Evolutionary conservation across 1,140 invertebrate species (phyloP), one percentile per base, ranked within the genome.

Genomic region (Aricia agestis): DNA sequence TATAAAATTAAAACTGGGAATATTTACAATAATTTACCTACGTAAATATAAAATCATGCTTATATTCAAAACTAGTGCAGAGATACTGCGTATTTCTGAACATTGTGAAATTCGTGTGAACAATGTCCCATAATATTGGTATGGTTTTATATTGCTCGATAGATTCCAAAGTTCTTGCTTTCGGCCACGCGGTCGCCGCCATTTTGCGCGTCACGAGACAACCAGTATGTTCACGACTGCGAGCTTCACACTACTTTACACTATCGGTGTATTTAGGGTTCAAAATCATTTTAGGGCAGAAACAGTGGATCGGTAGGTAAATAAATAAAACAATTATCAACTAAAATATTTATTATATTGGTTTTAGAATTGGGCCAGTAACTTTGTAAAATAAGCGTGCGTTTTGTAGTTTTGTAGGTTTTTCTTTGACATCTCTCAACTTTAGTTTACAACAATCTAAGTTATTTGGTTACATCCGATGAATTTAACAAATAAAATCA

Each of bases 131-230:
- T 67, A 71, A 63, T 58, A 71, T 19, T 58, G 70, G 70, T 71
- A 65, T 71, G 65, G 59, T 71, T 71, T 71, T 71, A 63, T 71
- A 71, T 71, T 71, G 70, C 70, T 71, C 70, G 45, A 71, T 71
- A 67, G 19, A 71, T 71, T 71, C 70, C 52, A 71, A 71, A 71
- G 70, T 66, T 71, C 31, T 71, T 71, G 17, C 70, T 65, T 71
- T 71, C 70, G 70, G 59, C 70, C 70, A 71, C 70, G 70, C 66
- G 70, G 70, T 71, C 66, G 66, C 70, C 70, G 70, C 70, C 70
- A 71, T 71, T 71, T 71, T 71, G 70, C 65, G 66, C 66, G 70
- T 67, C 70, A 71, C 70, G 70, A 71, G 61, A 71, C 65, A 71
- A 71, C 70, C 65, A 67, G 63, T 57, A 71, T 71, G 67, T 68